Evolutionary conservation across 2,888 invertebrate genomes (phyloP).

Genomic region (Protodeltote pygarga): DNA sequence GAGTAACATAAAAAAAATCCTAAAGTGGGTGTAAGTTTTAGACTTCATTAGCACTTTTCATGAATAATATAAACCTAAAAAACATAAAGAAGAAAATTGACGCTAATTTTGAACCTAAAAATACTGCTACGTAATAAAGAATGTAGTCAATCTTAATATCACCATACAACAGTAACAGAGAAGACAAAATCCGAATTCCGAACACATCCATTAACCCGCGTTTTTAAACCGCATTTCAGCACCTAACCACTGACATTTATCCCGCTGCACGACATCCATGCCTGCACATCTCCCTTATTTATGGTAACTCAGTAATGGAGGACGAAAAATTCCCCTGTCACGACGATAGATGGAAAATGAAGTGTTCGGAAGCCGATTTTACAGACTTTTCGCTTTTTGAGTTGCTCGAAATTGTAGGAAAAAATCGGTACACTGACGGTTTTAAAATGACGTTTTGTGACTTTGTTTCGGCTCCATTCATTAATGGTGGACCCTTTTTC

Average conservation of each 20-base stretch:
- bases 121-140: too few relatives aligned
- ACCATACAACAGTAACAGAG: too few relatives aligned
- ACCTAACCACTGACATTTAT: slow-evolving; percentile 38
- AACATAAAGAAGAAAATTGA: too few relatives aligned
- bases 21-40: too few relatives aligned
- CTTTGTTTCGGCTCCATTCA: neutral
- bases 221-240: slow-evolving; percentile 11
- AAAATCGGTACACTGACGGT: neutral
- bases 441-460: neutral
- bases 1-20: too few relatives aligned
- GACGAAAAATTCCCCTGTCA: slow-evolving; percentile 9
- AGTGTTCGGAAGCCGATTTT: slow-evolving; percentile 30
- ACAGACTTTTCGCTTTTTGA: slow-evolving; percentile 21
- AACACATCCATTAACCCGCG: slow-evolving; percentile 32
- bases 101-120: too few relatives aligned
- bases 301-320: slow-evolving; percentile 34
- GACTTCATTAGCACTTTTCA: too few relatives aligned
- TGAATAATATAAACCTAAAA: too few relatives aligned
- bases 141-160: too few relatives aligned
- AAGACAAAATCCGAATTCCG: slow-evolving; percentile 10
- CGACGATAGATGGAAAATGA: slow-evolving; percentile 21
- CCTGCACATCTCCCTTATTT: slow-evolving; percentile 28
- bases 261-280: slow-evolving; percentile 31
- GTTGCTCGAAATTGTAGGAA: slow-evolving; percentile 1
- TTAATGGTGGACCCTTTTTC: too few relatives aligned